Evolutionary conservation across 53 echinoderm and acorn worm species (phyloP).

Genomic region (Echinarachnius parma): DNA sequence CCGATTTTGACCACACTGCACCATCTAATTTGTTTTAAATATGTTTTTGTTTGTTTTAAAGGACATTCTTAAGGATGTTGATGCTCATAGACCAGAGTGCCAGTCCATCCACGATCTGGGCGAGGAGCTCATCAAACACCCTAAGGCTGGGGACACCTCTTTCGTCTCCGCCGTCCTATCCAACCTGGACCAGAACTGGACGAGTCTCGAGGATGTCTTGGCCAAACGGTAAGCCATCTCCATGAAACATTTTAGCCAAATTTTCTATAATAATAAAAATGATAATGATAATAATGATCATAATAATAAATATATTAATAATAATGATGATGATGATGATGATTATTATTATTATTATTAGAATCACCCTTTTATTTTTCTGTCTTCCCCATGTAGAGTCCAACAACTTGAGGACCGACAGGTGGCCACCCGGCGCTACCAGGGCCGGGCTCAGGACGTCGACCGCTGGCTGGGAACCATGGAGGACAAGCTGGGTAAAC

Average conservation of each 20-base stretch:
- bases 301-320: too few relatives aligned
- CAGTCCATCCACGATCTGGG: constrained; percentile 80
- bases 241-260: too few relatives aligned
- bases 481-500: constrained; percentile 73
- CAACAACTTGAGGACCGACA: constrained; percentile 91
- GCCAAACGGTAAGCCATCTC: constrained; percentile 66
- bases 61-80: constrained; percentile 71
- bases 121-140: constrained; percentile 80
- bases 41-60: background rate
- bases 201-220: constrained; percentile 76
- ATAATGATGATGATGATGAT: too few relatives aligned
- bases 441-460: constrained; percentile 64
- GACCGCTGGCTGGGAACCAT: constrained; percentile 82
- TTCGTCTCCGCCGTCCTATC: constrained; percentile 89
- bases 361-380: background rate
- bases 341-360: background rate
- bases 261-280: too few relatives aligned
- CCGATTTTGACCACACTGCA: background rate
- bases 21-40: background rate
- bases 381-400: constrained; percentile 45
- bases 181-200: constrained; percentile 99
- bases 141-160: constrained; percentile 94
- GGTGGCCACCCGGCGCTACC: constrained; percentile 71
- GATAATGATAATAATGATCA: too few relatives aligned
- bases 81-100: constrained; percentile 77